Conservation (phyloP, 2,888 invertebrate species). For the Ecliptopera silaceata region DNA sequence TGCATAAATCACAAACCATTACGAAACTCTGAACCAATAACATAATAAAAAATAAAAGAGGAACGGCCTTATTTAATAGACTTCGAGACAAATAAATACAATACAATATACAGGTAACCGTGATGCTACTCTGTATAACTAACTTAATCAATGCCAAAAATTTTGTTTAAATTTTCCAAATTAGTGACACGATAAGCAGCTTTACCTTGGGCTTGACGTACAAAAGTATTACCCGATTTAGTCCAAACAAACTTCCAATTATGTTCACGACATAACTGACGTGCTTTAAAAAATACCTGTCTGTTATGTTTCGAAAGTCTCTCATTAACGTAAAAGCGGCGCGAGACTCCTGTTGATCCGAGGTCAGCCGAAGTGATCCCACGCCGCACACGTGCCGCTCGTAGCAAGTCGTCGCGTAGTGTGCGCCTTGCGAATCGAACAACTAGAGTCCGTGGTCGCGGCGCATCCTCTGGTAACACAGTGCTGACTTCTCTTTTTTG, state of each 20-base stretch:
- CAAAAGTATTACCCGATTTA: neutral
- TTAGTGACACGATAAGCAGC: neutral
- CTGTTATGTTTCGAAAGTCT: neutral
- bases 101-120: neutral
- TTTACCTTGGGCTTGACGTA: neutral
- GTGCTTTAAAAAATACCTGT: neutral
- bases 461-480: neutral
- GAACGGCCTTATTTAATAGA: too few species aligned
- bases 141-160: constrained; percentile 1
- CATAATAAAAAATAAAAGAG: too few species aligned
- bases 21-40: too few species aligned
- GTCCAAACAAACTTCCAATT: constrained; percentile 3
- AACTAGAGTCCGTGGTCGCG: neutral
- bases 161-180: neutral
- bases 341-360: neutral
- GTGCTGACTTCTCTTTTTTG: constrained; percentile 1
- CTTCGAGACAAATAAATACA: too few species aligned
- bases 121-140: neutral
- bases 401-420: constrained; percentile 1
- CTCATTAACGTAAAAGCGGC: neutral
- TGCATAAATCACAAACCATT: too few species aligned
- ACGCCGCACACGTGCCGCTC: neutral
- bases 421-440: neutral
- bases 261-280: neutral
- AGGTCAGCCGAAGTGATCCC: neutral